Base-by-base conservation (phyloP, 2,113 vertebrate species). In the Electrona antarctica region DNA sequence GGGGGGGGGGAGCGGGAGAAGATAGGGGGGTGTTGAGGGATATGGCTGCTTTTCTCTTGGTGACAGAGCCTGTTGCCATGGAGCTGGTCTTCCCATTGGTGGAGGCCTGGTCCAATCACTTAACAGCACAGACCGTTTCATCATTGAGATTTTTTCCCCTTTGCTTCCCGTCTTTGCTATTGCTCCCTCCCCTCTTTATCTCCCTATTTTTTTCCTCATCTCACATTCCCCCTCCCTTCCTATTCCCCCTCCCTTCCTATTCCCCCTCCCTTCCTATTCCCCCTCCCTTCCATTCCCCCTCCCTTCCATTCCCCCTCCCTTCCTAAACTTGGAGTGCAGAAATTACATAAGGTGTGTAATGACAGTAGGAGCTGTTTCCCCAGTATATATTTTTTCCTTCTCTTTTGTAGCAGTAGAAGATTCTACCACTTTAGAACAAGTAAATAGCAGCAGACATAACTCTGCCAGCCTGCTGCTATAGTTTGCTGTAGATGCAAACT, bases 31-130 rank as follows among this genome's bases (percentile, higher is more conserved):
- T 90, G 88, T 92, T 88, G 78, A 89, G 81, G 82, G 85, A 90
- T 88, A 89, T 85, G 87, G 81, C 85, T 90, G 87, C 82, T 91
- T 94, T 93, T 93, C 95, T 90, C 94, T 89, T 97, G 91, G 95
- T 90, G 87, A 96, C 92, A 95, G 89, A 94, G 93, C 90, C 79
- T 87, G 95, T 99, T 98, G 94, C 96, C 91, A 96, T 95, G 96
- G 96, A 95, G 89, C 93, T 88, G 86, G 47, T 83, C 64, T 87
- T 90, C 89, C 84, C 75, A 97, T 97, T 97, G 96, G 97, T 60
- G 84, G 88, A 91, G 82, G 70, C 59, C 50, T 72, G 63, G 85
- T 82, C 97, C 97, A 98, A 93, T 98, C 78, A 87, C 82, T 85
- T 85, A 85, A 76, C 88, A 48, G 90, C 81, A 87, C 74, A 81